Percentiles rank a stretch among this genome's conserved stretches.
phyloP scores from a whole-genome alignment of 2,113 vertebrate genomes.

The Holacanthus passer region DNA sequence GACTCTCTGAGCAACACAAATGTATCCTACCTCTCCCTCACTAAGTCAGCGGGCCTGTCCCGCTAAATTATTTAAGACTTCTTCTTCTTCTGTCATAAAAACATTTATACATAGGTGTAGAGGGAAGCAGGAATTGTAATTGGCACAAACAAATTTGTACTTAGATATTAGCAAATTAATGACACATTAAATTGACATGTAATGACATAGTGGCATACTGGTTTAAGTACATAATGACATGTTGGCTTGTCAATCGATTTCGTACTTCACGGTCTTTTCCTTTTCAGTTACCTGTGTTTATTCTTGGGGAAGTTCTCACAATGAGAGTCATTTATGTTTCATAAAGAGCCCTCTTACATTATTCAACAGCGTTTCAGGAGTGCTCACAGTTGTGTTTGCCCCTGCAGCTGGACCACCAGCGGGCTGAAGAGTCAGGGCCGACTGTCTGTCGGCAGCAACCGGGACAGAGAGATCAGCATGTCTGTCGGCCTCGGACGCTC shows the following conservation, averaged over 20 bases:
- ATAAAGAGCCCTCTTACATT: conserved; percentile 41
- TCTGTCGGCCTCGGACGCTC: conserved; percentile 96
- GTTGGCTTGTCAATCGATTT: conserved; percentile 11
- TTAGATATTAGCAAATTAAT: background rate
- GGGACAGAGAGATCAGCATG: conserved; percentile 98
- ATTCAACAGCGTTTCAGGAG: conserved; percentile 48
- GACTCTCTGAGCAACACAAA: conserved; percentile 29
- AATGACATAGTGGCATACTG: background rate
- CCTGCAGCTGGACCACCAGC: conserved; percentile 95
- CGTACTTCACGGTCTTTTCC: background rate
- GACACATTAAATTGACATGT: background rate
- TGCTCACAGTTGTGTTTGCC: conserved; percentile 42
- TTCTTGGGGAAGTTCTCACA: background rate
- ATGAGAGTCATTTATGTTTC: conserved; percentile 59
- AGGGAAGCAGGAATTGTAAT: background rate
- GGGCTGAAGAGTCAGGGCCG: conserved; percentile 98
- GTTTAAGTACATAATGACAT: background rate
- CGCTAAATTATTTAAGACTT: conserved; percentile 49
- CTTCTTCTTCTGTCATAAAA: conserved; percentile 15
- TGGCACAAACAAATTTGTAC: background rate
- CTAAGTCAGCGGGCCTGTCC: conserved; percentile 2
- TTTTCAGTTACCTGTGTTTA: conserved; percentile 33
- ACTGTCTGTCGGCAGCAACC: conserved; percentile 96
- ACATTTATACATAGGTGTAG: background rate
- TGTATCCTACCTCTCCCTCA: conserved; percentile 3